These are phyloP conservation scores for Otolemur garnettii DNA, from an alignment of 2,113 vertebrate species.

Conservation along the genomic window DNA sequence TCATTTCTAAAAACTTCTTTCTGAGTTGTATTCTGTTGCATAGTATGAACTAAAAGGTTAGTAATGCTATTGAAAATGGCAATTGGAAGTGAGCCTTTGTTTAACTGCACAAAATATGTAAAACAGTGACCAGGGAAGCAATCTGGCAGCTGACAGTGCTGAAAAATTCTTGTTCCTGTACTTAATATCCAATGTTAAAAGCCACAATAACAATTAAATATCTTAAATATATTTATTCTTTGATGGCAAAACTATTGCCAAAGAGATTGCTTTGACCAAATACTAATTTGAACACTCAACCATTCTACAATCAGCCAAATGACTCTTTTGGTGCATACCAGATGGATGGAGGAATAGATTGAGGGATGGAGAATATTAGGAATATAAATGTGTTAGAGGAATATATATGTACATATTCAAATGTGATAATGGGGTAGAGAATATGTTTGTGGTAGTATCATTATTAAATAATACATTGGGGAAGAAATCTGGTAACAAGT, in stretches of 20 bases:
- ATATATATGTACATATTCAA: neutral
- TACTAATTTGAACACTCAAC: constrained; percentile 33
- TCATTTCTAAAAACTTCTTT: constrained; percentile 35
- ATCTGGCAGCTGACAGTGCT: neutral
- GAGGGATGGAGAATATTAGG: neutral
- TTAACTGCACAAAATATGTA: neutral
- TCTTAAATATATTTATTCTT: constrained; percentile 29
- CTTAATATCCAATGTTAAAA: constrained; percentile 45
- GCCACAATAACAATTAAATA: constrained; percentile 1
- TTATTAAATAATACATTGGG: neutral
- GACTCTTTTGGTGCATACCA: neutral
- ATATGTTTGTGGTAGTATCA: neutral
- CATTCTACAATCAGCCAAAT: neutral
- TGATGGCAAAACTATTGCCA: neutral
- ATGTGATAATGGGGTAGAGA: neutral
- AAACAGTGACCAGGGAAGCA: neutral
- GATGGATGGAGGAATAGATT: neutral
- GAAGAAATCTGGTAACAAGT: constrained; percentile 24
- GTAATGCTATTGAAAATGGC: constrained; percentile 12
- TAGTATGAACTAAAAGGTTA: neutral
- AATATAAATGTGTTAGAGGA: neutral
- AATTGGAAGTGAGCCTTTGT: neutral
- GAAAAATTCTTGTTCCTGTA: neutral
- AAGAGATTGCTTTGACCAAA: constrained; percentile 33
- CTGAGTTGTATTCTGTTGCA: neutral